Evolutionary conservation across 2,797 vertebrate genomes (phyloP).

Genomic region (Cryptoprocta ferox): DNA sequence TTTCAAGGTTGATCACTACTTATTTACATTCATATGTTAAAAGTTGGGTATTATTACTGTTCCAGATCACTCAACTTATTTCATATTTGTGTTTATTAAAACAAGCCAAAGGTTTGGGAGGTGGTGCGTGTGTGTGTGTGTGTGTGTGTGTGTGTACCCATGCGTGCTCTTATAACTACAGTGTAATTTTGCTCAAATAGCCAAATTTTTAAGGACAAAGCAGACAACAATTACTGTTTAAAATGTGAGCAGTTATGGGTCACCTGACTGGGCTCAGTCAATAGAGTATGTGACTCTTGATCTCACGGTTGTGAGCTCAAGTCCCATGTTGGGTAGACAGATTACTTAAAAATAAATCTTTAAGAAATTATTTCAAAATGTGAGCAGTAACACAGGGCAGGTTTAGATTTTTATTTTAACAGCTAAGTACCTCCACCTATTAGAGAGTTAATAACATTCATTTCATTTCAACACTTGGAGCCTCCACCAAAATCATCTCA

Average conservation of each 20-base stretch:
- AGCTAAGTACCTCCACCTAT: background rate
- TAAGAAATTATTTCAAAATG: background rate
- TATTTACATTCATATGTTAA: background rate
- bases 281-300: background rate
- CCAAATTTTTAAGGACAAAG: background rate
- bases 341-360: background rate
- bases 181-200: background rate
- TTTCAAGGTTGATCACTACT: background rate
- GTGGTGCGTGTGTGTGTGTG: background rate
- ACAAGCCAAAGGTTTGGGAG: background rate
- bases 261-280: background rate
- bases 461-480: background rate
- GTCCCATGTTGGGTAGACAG: background rate
- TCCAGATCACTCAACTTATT: background rate
- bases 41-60: background rate
- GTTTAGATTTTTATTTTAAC: background rate
- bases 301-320: background rate
- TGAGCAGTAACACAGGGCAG: background rate
- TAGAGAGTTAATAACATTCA: background rate
- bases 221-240: background rate
- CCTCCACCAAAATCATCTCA: background rate
- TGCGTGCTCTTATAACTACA: background rate
- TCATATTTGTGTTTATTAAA: background rate
- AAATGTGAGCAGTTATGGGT: background rate
- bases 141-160: no score